Conservation (phyloP, 2,797 vertebrate species). For the Enteromius treurensis region DNA sequence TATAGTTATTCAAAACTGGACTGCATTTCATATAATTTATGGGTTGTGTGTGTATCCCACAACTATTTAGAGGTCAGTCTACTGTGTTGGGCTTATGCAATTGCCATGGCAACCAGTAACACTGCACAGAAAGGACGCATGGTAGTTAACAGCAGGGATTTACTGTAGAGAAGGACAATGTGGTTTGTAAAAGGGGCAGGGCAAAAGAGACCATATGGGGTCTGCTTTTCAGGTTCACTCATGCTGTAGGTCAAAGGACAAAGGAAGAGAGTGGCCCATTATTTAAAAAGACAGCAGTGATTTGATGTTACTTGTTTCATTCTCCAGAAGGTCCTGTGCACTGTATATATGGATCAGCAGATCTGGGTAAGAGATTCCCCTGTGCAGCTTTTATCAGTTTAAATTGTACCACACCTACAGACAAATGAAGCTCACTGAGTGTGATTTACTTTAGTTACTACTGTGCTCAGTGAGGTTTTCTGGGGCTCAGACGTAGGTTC, state of each 20-base stretch:
- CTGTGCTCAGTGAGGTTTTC: constrained; percentile 10
- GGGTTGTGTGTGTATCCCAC: background rate
- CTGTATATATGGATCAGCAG: background rate
- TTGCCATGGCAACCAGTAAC: constrained; percentile 49
- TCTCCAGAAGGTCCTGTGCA: constrained; percentile 12
- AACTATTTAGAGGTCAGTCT: constrained; percentile 38
- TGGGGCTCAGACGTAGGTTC: constrained; percentile 19
- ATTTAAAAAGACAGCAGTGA: background rate
- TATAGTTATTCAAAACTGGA: constrained; percentile 8
- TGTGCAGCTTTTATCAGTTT: background rate
- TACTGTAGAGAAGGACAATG: constrained; percentile 50
- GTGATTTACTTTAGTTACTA: background rate
- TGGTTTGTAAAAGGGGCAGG: constrained; percentile 24
- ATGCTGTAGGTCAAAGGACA: constrained; percentile 51
- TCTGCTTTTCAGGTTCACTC: constrained; percentile 45
- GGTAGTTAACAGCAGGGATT: constrained; percentile 37
- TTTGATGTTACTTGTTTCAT: constrained; percentile 20
- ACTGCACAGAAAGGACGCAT: constrained; percentile 5
- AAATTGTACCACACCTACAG: too few species aligned
- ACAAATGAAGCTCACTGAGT: background rate
- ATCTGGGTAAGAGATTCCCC: background rate
- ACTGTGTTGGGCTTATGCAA: constrained; percentile 36
- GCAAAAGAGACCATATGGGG: constrained; percentile 30
- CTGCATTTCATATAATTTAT: constrained; percentile 18
- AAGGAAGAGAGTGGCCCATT: constrained; percentile 28